A percentile compares a stretch with the other conserved stretches of the same genome.
These are phyloP conservation scores for Elaeidobius kamerunicus DNA, from an alignment of 2,888 invertebrate genomes.

Conservation along the genomic window DNA sequence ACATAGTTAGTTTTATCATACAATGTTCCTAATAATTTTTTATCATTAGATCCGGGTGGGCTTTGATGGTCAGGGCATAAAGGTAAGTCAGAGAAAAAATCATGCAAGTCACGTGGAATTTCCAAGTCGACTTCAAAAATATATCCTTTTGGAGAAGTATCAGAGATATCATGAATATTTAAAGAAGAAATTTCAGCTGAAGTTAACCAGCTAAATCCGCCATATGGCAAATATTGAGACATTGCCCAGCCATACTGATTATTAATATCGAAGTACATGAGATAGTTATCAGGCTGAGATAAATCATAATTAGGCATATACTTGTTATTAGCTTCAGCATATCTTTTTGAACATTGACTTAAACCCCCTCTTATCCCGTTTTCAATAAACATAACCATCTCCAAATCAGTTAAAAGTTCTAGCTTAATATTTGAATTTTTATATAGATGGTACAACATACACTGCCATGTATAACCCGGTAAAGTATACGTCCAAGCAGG, in stretches of 20 bases:
- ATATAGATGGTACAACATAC: constrained; percentile 40
- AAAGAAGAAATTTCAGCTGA: background rate
- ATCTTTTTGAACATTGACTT: constrained; percentile 36
- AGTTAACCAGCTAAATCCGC: constrained; percentile 6
- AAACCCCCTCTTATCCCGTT: constrained; percentile 41
- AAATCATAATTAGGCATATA: constrained; percentile 9
- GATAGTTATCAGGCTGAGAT: background rate
- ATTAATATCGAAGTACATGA: constrained; percentile 14
- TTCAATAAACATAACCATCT: constrained; percentile 40
- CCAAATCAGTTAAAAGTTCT: constrained; percentile 38
- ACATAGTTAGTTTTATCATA: constrained; percentile 32
- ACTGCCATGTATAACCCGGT: constrained; percentile 39
- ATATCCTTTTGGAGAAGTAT: constrained; percentile 1
- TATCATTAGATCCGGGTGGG: background rate
- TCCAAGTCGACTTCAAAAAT: constrained; percentile 18
- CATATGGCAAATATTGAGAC: constrained; percentile 14
- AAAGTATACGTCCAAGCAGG: constrained; percentile 38
- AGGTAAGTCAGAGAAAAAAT: constrained; percentile 8
- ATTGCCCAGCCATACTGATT: constrained; percentile 17
- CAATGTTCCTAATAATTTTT: constrained; percentile 6
- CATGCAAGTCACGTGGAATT: constrained; percentile 13
- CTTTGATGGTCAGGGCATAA: constrained; percentile 7
- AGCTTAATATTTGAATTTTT: constrained; percentile 33
- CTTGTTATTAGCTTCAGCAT: constrained; percentile 43
- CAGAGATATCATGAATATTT: background rate